These are phyloP conservation scores for Nautilus pompilius DNA, from an alignment of 1,140 invertebrate species.

Conservation along the genomic window DNA sequence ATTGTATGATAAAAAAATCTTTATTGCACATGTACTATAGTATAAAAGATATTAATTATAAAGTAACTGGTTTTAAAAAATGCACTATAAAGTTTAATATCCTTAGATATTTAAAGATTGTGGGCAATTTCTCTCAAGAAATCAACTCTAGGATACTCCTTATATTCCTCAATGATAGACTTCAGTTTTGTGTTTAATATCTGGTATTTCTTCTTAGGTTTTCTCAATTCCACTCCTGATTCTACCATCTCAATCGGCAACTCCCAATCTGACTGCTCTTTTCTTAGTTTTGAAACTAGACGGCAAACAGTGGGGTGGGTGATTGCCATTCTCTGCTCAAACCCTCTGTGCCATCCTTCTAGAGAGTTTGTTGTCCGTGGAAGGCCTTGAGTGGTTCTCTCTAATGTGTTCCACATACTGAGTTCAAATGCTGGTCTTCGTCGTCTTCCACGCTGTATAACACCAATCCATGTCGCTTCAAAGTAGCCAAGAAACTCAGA, in stretches of 20 bases:
- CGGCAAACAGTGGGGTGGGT: not conserved
- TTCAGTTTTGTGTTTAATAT: not conserved
- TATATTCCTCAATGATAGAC: not conserved
- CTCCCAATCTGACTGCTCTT: not conserved
- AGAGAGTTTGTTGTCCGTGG: not conserved
- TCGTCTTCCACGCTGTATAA: not conserved
- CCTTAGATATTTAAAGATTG: not conserved
- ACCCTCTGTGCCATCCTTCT: not conserved
- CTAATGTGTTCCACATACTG: not conserved
- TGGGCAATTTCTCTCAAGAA: slow-evolving; percentile 1
- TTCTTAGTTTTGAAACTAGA: slow-evolving; percentile 3
- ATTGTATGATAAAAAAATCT: too few species aligned
- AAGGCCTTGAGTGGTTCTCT: not conserved
- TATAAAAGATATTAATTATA: too few species aligned
- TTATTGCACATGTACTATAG: too few species aligned
- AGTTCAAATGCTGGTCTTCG: not conserved
- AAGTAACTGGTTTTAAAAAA: too few species aligned
- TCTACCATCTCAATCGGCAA: not conserved
- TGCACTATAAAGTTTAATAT: too few species aligned
- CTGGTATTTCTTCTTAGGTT: not conserved
- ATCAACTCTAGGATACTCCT: not conserved
- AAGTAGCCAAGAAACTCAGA: not conserved
- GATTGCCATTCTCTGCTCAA: not conserved
- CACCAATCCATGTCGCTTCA: not conserved
- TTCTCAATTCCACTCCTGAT: not conserved